Evolutionary conservation across 2,113 vertebrate genomes (phyloP).

Genomic region (Mormyrus lacerda): DNA sequence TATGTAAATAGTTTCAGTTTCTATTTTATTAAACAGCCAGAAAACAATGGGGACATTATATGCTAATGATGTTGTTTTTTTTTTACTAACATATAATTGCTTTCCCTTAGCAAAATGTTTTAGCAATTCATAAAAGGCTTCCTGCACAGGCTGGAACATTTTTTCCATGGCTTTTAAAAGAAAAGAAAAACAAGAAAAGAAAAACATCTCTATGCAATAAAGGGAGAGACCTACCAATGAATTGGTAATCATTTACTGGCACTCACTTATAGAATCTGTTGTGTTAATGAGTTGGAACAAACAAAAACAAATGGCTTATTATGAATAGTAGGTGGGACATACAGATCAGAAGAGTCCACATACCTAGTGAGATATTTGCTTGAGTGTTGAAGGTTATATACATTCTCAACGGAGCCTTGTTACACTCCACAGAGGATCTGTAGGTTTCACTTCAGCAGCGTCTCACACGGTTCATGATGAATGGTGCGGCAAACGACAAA

Average conservation of each 20-base stretch:
- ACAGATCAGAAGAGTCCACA: background rate
- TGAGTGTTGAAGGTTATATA: background rate
- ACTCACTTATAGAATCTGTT: background rate
- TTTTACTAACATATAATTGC: background rate
- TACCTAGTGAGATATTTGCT: background rate
- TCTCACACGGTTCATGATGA: background rate
- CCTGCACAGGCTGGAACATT: background rate
- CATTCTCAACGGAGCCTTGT: background rate
- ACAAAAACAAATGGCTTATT: background rate
- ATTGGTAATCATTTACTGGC: background rate
- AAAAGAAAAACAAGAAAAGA: too few relatives aligned
- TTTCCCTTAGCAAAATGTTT: background rate
- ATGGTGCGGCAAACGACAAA: background rate
- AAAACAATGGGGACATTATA: background rate
- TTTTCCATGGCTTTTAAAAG: background rate
- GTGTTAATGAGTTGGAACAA: background rate
- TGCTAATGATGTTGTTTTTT: constrained; percentile 4
- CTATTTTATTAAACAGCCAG: constrained; percentile 4
- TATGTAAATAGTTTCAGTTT: background rate
- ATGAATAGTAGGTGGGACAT: background rate
- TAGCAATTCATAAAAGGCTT: constrained; percentile 1
- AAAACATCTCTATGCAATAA: background rate
- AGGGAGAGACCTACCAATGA: background rate
- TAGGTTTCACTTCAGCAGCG: background rate
- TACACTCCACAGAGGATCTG: background rate